Evolutionary conservation across 2,888 invertebrate genomes (phyloP), one percentile per base, ranked within the genome.

Genomic region (Zaprionus lineosus): DNA sequence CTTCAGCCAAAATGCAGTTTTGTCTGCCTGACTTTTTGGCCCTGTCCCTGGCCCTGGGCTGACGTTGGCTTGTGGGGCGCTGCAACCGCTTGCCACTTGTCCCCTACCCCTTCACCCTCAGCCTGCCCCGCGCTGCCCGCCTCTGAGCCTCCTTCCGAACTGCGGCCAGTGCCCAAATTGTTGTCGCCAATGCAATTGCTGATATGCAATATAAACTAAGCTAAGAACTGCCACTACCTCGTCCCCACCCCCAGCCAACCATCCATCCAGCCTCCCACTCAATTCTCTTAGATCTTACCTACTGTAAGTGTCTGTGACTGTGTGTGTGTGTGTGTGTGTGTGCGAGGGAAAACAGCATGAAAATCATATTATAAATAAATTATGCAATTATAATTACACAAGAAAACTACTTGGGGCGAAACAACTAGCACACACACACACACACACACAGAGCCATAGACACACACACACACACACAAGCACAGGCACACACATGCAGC

Each of bases 321-420:
- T 44, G n/a, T 21, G 21, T 15, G 12, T 29, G 12, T 29, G 29
- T 40, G 19, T 39, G 19, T 37, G 41, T 43, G 41, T 60, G 48
- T 57, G 58, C 26, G 21, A 50, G 64, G 52, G 78, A 78, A 84
- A 78, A 78, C 68, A 84, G 81, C 85, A 81, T 81, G 85, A 81
- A 83, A 81, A 79, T 84, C 81, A 81, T 83, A 82, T 82, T 84
- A 82, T 85, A 82, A 83, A 82, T 82, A 82, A 82, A 82, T 82
- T 82, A 82, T 82, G 82, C 86, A 82, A 82, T 82, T 82, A 82
- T 82, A 82, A 82, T 82, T 85, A 82, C 86, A 82, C 82, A 82
- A 82, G 82, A 83, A 83, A 82, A 85, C 85, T 85, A 85, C 79
- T 84, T 85, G 81, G 79, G 84, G 84, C 83, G 60, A 75, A 79